Evolutionary conservation across 92 coral and sea anemone species (phyloP).

Genomic region (Porites divaricata): DNA sequence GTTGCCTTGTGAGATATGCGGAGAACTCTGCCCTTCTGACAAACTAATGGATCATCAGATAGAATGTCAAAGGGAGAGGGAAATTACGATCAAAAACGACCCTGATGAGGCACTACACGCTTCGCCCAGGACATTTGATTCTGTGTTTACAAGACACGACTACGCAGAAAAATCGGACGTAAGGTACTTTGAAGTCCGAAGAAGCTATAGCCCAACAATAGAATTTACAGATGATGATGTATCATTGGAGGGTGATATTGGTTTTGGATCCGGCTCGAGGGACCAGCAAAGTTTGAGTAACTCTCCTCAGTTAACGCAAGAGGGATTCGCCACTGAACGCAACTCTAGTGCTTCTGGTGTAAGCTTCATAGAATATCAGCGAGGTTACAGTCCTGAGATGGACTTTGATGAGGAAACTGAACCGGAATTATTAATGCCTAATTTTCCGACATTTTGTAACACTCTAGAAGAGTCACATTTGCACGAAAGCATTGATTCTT

Average conservation of each 20-base stretch:
- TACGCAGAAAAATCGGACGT: not conserved
- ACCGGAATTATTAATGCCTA: not conserved
- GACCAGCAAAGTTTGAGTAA: not conserved
- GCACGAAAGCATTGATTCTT: not conserved
- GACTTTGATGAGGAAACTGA: constrained; percentile 11
- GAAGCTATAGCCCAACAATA: constrained; percentile 24
- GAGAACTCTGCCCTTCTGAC: constrained; percentile 76
- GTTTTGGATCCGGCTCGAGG: not conserved
- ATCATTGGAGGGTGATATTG: not conserved
- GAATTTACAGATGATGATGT: constrained; percentile 16
- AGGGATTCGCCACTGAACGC: not conserved
- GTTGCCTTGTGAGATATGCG: constrained; percentile 91
- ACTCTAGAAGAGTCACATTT: constrained; percentile 1
- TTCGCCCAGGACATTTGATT: not conserved
- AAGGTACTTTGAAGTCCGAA: not conserved
- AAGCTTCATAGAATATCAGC: constrained; percentile 7
- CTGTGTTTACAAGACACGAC: not conserved
- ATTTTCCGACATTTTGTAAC: constrained; percentile 22
- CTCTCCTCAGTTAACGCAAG: not conserved
- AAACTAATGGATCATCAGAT: constrained; percentile 77
- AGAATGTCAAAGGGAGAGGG: constrained; percentile 30
- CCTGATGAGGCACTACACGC: not conserved
- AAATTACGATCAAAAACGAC: not conserved
- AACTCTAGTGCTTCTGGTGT: not conserved
- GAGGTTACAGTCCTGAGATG: constrained; percentile 30